Percentiles rank a stretch among this genome's conserved stretches.
Conservation (phyloP, 2,888 invertebrate genomes). For the Cybosia mesomella region DNA sequence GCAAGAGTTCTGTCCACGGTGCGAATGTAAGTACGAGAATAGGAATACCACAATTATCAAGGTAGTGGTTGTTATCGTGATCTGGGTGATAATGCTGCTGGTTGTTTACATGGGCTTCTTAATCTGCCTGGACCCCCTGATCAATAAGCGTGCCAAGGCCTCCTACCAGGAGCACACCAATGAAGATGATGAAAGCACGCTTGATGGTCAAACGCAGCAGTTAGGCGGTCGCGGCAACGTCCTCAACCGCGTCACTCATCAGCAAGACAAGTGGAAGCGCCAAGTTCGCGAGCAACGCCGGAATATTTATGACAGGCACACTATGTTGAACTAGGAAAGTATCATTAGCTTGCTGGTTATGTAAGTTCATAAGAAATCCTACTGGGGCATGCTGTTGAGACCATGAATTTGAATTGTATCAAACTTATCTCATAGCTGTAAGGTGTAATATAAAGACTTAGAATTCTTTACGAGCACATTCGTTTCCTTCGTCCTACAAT, state of each 20-base stretch:
- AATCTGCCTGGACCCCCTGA: constrained; percentile 97
- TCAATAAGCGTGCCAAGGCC: constrained; percentile 94
- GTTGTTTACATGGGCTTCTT: constrained; percentile 99
- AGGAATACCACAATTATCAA: constrained; percentile 96
- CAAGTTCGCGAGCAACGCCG: constrained; percentile 98
- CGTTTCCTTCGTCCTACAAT: too few relatives aligned
- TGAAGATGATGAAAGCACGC: constrained; percentile 93
- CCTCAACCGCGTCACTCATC: constrained; percentile 97
- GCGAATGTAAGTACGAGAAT: constrained; percentile 98
- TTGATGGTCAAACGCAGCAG: constrained; percentile 90
- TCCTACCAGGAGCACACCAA: constrained; percentile 98
- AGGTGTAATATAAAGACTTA: too few relatives aligned
- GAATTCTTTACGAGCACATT: too few relatives aligned
- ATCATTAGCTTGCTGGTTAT: not conserved
- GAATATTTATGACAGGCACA: constrained; percentile 98
- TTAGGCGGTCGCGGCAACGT: constrained; percentile 94
- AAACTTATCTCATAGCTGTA: too few relatives aligned
- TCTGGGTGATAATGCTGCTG: constrained; percentile 97
- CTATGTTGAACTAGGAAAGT: constrained; percentile 95
- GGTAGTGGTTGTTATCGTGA: constrained; percentile 98
- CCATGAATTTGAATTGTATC: too few relatives aligned
- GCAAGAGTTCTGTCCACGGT: constrained; percentile 95
- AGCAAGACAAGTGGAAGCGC: constrained; percentile 99
- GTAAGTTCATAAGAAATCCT: not conserved
- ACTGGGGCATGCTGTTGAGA: too few relatives aligned